A percentile compares a stretch with the other conserved stretches of the same genome.
Evolutionary conservation across 2,888 invertebrate species (phyloP).

Genomic region (Phortica okadai): DNA sequence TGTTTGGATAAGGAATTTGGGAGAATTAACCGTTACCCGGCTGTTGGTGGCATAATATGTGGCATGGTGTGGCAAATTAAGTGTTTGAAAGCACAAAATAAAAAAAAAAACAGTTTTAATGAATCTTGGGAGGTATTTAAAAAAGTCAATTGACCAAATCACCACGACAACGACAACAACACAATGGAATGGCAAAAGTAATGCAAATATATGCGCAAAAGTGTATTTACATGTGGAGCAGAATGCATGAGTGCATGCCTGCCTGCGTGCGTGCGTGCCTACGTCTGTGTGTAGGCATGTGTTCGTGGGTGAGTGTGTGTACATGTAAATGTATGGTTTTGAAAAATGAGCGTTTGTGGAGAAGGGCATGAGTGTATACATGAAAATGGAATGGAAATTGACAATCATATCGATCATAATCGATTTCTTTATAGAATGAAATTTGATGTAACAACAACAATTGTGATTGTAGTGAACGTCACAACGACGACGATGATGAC

Average conservation of each 20-base stretch:
- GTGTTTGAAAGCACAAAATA: too few species aligned
- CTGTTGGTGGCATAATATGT: too few species aligned
- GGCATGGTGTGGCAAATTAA: too few species aligned
- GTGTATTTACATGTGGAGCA: background rate
- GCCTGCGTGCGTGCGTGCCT: constrained; percentile 6
- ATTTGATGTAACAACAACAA: too few species aligned
- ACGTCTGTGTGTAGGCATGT: background rate
- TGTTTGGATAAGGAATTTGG: too few species aligned
- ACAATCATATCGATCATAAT: background rate
- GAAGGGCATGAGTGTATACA: background rate
- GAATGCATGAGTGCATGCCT: background rate
- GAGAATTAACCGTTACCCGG: too few species aligned
- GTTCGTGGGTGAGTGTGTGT: background rate
- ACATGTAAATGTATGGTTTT: background rate
- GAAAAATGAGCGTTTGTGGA: background rate
- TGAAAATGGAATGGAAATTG: background rate
- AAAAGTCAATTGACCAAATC: too few species aligned
- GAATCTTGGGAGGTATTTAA: too few species aligned
- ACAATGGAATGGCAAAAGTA: constrained; percentile 19
- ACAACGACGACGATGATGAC: too few species aligned
- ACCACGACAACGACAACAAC: background rate
- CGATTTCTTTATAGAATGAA: too few species aligned
- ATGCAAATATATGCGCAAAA: background rate
- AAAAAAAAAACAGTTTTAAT: too few species aligned
- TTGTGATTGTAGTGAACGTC: too few species aligned